These are phyloP conservation scores for Phalacrocorax pelagicus DNA, from an alignment of 2,113 vertebrate genomes.

Conservation along the genomic window DNA sequence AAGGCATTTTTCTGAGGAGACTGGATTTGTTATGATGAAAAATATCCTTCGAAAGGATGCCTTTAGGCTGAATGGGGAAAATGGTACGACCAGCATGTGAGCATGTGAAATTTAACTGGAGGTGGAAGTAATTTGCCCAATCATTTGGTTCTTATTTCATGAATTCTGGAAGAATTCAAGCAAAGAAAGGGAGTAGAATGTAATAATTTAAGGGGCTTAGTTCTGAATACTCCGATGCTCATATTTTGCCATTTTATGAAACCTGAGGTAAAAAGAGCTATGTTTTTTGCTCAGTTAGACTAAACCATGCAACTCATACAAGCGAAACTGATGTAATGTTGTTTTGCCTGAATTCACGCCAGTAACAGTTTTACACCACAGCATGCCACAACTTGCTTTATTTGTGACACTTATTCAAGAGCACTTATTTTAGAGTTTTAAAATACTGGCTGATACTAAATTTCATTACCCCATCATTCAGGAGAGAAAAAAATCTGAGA, in stretches of 20 bases:
- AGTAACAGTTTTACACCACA: neutral
- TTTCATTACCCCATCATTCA: neutral
- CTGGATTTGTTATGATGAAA: neutral
- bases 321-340: neutral
- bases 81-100: neutral
- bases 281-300: neutral
- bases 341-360: neutral
- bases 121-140: neutral
- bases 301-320: neutral
- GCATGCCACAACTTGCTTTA: neutral
- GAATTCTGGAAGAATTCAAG: neutral
- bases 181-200: neutral
- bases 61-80: neutral
- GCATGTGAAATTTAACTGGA: neutral
- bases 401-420: neutral
- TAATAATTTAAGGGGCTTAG: neutral
- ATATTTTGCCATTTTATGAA: neutral
- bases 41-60: neutral
- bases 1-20: neutral
- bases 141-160: neutral
- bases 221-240: neutral
- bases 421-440: neutral
- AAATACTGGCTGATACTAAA: neutral
- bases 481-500: neutral
- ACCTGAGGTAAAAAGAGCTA: neutral